These are phyloP conservation scores for Neopelma chrysocephalum DNA, from an alignment of 2,797 vertebrate genomes.

Conservation along the genomic window DNA sequence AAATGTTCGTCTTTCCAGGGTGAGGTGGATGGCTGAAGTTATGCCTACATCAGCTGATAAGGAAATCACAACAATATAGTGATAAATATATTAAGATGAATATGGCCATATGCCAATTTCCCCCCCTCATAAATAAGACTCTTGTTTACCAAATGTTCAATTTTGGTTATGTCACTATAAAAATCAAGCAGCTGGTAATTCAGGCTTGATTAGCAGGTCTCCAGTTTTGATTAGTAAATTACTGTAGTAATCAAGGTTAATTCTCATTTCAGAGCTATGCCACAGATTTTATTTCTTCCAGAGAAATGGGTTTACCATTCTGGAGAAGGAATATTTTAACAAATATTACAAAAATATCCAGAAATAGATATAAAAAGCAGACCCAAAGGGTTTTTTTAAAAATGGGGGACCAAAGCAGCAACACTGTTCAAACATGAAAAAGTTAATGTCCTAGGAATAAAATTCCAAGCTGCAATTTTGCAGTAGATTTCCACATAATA, in stretches of 20 bases:
- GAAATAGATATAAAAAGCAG: neutral
- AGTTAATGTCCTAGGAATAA: constrained; percentile 5
- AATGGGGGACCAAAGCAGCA: neutral
- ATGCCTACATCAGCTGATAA: neutral
- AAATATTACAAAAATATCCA: constrained; percentile 38
- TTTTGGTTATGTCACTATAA: constrained; percentile 83
- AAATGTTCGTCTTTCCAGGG: neutral
- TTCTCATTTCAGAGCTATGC: constrained; percentile 74
- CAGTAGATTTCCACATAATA: constrained; percentile 42
- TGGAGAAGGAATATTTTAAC: constrained; percentile 51
- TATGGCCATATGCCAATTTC: constrained; percentile 43
- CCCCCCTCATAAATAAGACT: constrained; percentile 47
- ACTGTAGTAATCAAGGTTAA: constrained; percentile 84
- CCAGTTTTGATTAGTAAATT: constrained; percentile 86
- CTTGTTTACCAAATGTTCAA: constrained; percentile 78
- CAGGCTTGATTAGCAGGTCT: constrained; percentile 85
- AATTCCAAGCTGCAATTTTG: constrained; percentile 39
- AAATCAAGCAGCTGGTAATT: constrained; percentile 83
- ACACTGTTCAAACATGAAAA: neutral
- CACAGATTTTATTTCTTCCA: constrained; percentile 71
- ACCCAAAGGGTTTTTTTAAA: neutral
- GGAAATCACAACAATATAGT: neutral
- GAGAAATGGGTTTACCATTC: constrained; percentile 68
- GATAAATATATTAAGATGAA: constrained; percentile 38
- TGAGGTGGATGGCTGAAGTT: neutral